These are phyloP conservation scores for Cephalotes varians DNA, from an alignment of 2,888 invertebrate species.

Conservation along the genomic window DNA sequence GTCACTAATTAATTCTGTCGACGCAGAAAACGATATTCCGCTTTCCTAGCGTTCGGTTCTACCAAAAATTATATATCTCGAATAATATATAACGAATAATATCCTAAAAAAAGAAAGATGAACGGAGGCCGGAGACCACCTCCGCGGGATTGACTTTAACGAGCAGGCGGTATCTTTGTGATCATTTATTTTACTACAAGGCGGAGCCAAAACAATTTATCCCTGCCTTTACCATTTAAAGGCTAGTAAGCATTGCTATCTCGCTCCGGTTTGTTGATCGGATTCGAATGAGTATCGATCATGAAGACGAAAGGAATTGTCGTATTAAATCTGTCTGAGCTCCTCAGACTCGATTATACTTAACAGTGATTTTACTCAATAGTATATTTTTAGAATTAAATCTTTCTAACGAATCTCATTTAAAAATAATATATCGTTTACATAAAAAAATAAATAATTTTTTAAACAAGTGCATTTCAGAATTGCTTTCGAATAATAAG, in stretches of 20 bases:
- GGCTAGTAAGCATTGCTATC: constrained; percentile 35
- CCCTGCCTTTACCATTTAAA: constrained; percentile 48
- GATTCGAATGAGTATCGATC: constrained; percentile 14
- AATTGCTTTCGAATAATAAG: background rate
- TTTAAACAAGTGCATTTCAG: background rate
- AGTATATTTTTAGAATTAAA: background rate
- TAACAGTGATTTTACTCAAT: background rate
- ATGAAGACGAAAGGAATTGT: background rate
- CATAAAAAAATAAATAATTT: background rate
- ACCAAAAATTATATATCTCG: constrained; percentile 37
- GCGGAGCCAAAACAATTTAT: constrained; percentile 55
- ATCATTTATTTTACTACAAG: constrained; percentile 59
- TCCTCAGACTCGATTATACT: background rate
- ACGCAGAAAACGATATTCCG: too few relatives aligned
- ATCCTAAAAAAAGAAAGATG: constrained; percentile 34
- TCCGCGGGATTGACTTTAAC: constrained; percentile 52
- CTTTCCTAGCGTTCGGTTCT: constrained; percentile 23
- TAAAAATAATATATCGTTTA: background rate
- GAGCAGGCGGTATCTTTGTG: constrained; percentile 59
- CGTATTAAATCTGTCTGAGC: background rate
- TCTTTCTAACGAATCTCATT: background rate
- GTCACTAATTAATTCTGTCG: constrained; percentile 31
- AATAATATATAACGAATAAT: constrained; percentile 26
- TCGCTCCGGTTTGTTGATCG: constrained; percentile 30
- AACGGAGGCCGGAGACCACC: constrained; percentile 38